A percentile compares a stretch with the other conserved stretches of the same genome.
These are phyloP conservation scores for Diachasmimorpha longicaudata DNA, from an alignment of 1,140 invertebrate species.

Conservation along the genomic window DNA sequence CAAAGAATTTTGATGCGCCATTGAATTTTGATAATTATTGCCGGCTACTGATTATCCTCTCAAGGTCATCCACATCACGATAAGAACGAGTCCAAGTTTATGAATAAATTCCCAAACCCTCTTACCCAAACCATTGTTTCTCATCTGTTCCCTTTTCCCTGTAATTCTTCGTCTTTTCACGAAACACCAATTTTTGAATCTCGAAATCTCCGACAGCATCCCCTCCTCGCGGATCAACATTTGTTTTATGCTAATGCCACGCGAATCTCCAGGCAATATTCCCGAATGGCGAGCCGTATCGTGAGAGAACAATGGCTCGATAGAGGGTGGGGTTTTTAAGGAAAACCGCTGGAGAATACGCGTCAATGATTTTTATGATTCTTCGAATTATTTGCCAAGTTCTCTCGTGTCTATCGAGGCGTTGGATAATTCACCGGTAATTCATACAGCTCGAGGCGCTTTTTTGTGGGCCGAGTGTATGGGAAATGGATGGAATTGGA, in stretches of 20 bases:
- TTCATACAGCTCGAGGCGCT: neutral
- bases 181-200: constrained; percentile 10
- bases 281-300: neutral
- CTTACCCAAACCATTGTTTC: constrained; percentile 8
- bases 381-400: neutral
- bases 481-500: constrained; percentile 1
- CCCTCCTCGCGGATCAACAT: neutral
- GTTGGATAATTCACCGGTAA: neutral
- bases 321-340: neutral
- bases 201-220: neutral
- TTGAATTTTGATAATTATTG: no score
- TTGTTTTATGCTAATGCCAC: constrained; percentile 16
- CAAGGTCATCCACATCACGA: neutral
- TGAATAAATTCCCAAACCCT: neutral
- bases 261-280: neutral
- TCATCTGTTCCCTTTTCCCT: neutral
- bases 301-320: neutral
- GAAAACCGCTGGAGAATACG: neutral
- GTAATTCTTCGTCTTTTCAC: neutral
- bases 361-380: neutral
- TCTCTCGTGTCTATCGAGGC: neutral
- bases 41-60: no score
- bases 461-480: neutral
- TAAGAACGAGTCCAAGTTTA: constrained; percentile 9
- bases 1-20: no score